Evolutionary conservation across 2,888 invertebrate species (phyloP).

Genomic region (Lysandra bellargus): DNA sequence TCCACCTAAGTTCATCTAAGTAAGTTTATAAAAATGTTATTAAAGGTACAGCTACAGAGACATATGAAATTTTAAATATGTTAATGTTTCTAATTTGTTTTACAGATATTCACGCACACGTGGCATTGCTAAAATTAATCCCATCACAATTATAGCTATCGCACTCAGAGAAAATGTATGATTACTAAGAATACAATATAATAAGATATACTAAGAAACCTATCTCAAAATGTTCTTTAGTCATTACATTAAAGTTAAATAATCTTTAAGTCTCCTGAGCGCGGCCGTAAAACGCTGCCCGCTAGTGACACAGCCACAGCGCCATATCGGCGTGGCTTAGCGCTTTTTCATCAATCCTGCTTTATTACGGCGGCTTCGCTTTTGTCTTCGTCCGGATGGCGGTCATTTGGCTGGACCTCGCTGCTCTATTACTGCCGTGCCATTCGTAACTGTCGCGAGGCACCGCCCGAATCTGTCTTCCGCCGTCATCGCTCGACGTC

Average conservation of each 20-base stretch:
- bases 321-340: constrained; percentile 82
- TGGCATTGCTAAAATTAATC: too few relatives aligned
- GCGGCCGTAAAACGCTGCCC: constrained; percentile 39
- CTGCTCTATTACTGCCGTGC: constrained; percentile 75
- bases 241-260: not conserved
- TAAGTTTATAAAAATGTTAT: too few relatives aligned
- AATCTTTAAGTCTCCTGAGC: not conserved
- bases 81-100: too few relatives aligned
- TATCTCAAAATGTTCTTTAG: too few relatives aligned
- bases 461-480: constrained; percentile 68
- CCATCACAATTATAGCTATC: too few relatives aligned
- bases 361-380: constrained; percentile 79
- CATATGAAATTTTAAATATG: too few relatives aligned
- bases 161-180: too few relatives aligned
- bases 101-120: too few relatives aligned
- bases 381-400: constrained; percentile 75
- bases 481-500: constrained; percentile 61
- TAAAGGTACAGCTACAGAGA: too few relatives aligned
- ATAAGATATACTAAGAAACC: too few relatives aligned
- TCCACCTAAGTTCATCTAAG: too few relatives aligned
- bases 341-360: constrained; percentile 82
- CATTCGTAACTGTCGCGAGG: constrained; percentile 75
- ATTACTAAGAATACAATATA: too few relatives aligned
- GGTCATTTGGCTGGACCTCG: constrained; percentile 77
- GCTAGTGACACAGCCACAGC: constrained; percentile 45